Conservation (phyloP, 2,888 invertebrate species). For the Microctonus aethiopoides region DNA sequence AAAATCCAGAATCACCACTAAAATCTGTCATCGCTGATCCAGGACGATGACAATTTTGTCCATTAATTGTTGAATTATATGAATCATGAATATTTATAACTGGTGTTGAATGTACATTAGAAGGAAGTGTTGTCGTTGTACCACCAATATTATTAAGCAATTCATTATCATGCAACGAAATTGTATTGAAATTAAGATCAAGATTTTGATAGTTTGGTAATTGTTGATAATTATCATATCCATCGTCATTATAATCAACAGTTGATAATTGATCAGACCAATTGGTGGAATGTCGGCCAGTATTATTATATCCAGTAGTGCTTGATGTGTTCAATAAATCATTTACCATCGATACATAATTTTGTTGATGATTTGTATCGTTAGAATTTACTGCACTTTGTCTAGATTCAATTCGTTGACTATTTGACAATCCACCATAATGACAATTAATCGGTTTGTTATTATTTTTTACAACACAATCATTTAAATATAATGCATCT, state of each 20-base stretch:
- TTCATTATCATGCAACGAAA: conserved; percentile 46
- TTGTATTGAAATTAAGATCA: conserved; percentile 60
- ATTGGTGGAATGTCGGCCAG: conserved; percentile 36
- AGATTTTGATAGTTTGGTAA: conserved; percentile 48
- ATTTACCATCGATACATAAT: conserved; percentile 50
- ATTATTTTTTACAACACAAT: conserved; percentile 45
- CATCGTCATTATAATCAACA: conserved; percentile 52
- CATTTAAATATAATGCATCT: conserved; percentile 51
- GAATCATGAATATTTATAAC: conserved; percentile 56
- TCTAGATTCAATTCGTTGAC: conserved; percentile 36
- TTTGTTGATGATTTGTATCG: conserved; percentile 36
- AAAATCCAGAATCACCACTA: conserved; percentile 59
- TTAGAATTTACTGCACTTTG: conserved; percentile 39
- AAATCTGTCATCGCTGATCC: conserved; percentile 62
- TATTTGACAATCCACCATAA: conserved; percentile 48
- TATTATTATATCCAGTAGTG: conserved; percentile 44
- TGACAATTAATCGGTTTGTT: conserved; percentile 18
- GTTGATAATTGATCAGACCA: conserved; percentile 37
- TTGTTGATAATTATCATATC: conserved; percentile 58
- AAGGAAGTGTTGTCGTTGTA: conserved; percentile 35
- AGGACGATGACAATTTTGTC: conserved; percentile 52
- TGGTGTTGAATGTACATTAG: conserved; percentile 39
- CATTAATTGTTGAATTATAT: conserved; percentile 49
- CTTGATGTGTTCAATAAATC: conserved; percentile 50
- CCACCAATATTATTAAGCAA: conserved; percentile 50